These are phyloP conservation scores for Sarcophaga variegata DNA, from an alignment of 2,888 invertebrate species.

Conservation along the genomic window DNA sequence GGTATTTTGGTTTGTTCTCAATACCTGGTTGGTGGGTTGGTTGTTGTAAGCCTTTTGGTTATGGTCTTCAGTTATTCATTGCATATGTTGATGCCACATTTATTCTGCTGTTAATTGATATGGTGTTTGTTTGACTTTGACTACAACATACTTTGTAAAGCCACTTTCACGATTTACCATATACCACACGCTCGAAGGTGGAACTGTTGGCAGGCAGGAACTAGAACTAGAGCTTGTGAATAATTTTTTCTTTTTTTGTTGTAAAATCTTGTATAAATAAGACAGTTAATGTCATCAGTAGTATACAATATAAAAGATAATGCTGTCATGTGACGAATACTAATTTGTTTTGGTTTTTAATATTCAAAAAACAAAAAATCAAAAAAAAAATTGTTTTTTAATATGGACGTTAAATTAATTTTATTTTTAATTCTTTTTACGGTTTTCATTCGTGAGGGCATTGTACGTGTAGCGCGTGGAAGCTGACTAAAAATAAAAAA, in stretches of 20 bases:
- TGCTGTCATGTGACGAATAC: conserved; percentile 65
- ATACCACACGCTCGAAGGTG: too few relatives aligned
- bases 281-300: conserved; percentile 29
- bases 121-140: background rate
- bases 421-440: background rate
- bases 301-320: conserved; percentile 26
- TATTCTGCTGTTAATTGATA: conserved; percentile 39
- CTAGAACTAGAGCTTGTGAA: background rate
- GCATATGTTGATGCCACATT: conserved; percentile 28
- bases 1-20: conserved; percentile 21
- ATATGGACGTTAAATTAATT: background rate
- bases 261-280: conserved; percentile 38
- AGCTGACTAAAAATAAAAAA: background rate
- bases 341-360: conserved; percentile 62
- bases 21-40: background rate
- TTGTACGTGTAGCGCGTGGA: background rate
- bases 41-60: conserved; percentile 38
- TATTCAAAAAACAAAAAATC: background rate
- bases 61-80: conserved; percentile 25
- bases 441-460: too few relatives aligned
- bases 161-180: background rate
- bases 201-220: background rate
- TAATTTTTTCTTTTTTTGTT: conserved; percentile 17
- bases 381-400: background rate
- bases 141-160: conserved; percentile 1